phyloP scores from a whole-genome alignment of 2,113 vertebrate genomes.

The Stigmatopora argus region DNA sequence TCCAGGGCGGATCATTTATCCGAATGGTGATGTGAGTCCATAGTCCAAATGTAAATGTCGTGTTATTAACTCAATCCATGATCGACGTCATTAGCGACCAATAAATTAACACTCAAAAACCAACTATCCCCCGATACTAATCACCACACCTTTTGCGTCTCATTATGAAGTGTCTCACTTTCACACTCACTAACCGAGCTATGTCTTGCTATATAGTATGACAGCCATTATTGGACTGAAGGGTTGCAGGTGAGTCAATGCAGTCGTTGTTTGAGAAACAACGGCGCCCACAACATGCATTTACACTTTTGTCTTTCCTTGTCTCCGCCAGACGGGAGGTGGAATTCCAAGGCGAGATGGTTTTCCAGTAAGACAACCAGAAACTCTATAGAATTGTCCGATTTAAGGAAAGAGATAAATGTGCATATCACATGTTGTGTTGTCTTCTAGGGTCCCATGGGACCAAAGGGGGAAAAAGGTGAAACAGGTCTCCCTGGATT shows the following conservation, averaged over 20 bases:
- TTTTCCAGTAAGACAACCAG: conserved; percentile 53
- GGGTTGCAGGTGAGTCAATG: conserved; percentile 55
- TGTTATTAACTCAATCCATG: too few relatives aligned
- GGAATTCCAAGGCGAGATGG: conserved; percentile 51
- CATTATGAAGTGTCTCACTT: conserved; percentile 7
- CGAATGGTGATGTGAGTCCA: conserved; percentile 56
- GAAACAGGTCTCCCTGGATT: conserved; percentile 57
- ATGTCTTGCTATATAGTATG: conserved; percentile 59
- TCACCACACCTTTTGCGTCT: conserved; percentile 23
- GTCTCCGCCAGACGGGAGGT: conserved; percentile 36
- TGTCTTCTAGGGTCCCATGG: conserved; percentile 60
- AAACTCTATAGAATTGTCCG: not conserved
- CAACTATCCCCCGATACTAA: conserved; percentile 28
- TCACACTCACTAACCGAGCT: conserved; percentile 47
- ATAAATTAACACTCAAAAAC: not conserved
- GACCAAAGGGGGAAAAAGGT: conserved; percentile 69
- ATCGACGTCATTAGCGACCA: too few relatives aligned
- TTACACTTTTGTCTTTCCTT: not conserved
- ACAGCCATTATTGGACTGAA: conserved; percentile 45
- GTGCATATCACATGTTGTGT: not conserved
- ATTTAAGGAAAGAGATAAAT: not conserved
- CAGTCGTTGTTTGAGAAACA: conserved; percentile 2
- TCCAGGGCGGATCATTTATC: conserved; percentile 71
- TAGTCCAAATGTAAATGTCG: not conserved
- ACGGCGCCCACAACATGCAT: not conserved